Evolutionary conservation across 2,113 vertebrate genomes (phyloP), one percentile per base, ranked within the genome.

Genomic region (Symphodus melops): DNA sequence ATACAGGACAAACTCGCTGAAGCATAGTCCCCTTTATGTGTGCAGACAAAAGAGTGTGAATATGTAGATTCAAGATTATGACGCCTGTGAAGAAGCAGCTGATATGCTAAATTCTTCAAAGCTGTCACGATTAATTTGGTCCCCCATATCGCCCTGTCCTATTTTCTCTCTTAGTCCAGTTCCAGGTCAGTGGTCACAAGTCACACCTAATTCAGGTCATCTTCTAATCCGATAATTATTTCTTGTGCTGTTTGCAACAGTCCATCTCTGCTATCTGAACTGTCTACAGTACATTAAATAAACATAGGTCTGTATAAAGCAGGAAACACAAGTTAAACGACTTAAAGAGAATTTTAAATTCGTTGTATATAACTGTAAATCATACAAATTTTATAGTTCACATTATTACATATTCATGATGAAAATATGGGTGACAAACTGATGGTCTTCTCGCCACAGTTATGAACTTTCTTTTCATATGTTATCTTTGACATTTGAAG

Each of bases 151-250:
- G 54, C 54, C 13, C 73, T 82, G 91, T 77, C 88, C 90, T 82
- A 90, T 89, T 87, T 90, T 83, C 68, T 75, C 28, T 58, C 28
- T 21, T 60, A 52, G 58, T 82, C 77, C 82, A 81, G 82, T 91
- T 92, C 82, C 88, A 84, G 91, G 90, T 92, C 90, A 92, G 82
- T 82, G 83, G 69, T 70, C 82, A 55, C 78, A 62, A 87, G 77
- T 86, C 83, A 49, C 60, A 86, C 71, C 80, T 77, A 86, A 89
- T 89, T 83, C 53, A 58, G 64, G 72, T 77, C 83, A 81, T 82
- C 81, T 82, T 81, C 23, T 65, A n/a, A 85, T 69, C 20, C 4
- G n/a, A 68, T 84, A 66, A 83, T 85, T 61, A 68, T 82, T 75
- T 81, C 52, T 77, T 67, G 33, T 39, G 58, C 58, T 16, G 59